Conservation (phyloP, 2,888 invertebrate genomes). For the Eupeodes luniger region DNA sequence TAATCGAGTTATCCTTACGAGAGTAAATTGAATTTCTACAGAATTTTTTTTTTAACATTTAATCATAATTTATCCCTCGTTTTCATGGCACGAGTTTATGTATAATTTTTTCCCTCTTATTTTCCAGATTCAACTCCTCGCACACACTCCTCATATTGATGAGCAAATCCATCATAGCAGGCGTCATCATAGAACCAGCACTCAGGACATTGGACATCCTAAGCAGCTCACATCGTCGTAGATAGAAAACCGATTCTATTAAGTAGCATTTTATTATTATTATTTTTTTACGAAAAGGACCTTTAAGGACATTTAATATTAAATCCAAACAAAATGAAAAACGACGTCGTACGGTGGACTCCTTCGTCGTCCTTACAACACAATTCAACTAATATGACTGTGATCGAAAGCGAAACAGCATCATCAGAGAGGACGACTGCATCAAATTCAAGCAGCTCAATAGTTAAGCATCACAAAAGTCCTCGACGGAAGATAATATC, state of each 20-base stretch:
- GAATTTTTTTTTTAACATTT: conserved; percentile 40
- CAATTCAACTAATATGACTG: conserved; percentile 39
- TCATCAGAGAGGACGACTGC: conserved; percentile 68
- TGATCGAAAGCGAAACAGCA: conserved; percentile 77
- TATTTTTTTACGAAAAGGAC: conserved; percentile 11
- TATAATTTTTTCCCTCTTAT: conserved; percentile 36
- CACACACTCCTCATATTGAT: conserved; percentile 53
- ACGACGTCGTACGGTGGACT: conserved; percentile 84
- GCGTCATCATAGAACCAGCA: conserved; percentile 29
- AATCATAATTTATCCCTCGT: conserved; percentile 54
- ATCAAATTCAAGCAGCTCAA: conserved; percentile 63
- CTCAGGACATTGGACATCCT: conserved; percentile 51
- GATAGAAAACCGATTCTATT: conserved; percentile 60
- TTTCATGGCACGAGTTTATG: neutral
- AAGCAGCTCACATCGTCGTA: conserved; percentile 63
- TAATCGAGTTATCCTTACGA: conserved; percentile 68
- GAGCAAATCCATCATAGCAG: conserved; percentile 46
- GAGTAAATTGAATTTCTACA: conserved; percentile 65
- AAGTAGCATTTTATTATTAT: conserved; percentile 17
- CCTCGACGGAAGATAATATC: conserved; percentile 33
- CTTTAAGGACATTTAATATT: conserved; percentile 46
- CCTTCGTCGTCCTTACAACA: conserved; percentile 34
- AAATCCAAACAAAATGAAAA: conserved; percentile 82
- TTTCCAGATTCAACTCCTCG: conserved; percentile 12
- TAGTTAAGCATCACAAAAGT: conserved; percentile 65